phyloP scores from a whole-genome alignment of 2,888 invertebrate species.

The Dolichomitus sp. region DNA sequence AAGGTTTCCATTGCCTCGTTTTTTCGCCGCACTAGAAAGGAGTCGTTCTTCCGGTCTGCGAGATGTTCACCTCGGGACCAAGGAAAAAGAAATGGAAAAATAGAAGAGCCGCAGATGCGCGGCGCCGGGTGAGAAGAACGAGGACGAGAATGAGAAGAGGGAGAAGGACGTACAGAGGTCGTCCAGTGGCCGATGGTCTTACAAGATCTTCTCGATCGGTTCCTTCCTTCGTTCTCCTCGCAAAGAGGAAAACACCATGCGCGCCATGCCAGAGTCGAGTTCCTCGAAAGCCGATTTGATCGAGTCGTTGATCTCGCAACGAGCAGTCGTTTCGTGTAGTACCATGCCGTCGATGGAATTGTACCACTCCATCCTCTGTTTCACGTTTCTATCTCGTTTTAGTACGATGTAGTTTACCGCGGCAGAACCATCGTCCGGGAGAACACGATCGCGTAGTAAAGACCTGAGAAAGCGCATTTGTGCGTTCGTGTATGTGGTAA shows the following conservation, averaged over 20 bases:
- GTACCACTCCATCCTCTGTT: constrained; percentile 49
- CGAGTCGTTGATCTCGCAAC: constrained; percentile 72
- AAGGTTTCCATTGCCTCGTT: constrained; percentile 59
- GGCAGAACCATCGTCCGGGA: constrained; percentile 24
- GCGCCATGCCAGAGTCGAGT: constrained; percentile 54
- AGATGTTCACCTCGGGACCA: constrained; percentile 56
- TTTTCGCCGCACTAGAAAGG: constrained; percentile 32
- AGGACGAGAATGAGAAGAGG: constrained; percentile 41
- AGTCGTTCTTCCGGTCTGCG: constrained; percentile 62
- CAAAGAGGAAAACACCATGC: constrained; percentile 12
- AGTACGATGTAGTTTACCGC: constrained; percentile 46
- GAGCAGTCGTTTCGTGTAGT: constrained; percentile 66
- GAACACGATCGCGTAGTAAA: constrained; percentile 45
- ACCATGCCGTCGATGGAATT: constrained; percentile 52
- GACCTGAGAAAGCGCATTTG: constrained; percentile 55
- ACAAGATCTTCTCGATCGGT: constrained; percentile 64
- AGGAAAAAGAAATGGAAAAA: constrained; percentile 50
- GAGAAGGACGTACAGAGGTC: constrained; percentile 31
- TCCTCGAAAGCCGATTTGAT: constrained; percentile 72
- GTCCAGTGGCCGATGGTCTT: constrained; percentile 62
- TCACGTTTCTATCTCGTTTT: constrained; percentile 61
- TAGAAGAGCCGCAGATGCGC: constrained; percentile 17
- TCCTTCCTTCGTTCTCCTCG: constrained; percentile 43
- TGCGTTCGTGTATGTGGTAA: constrained; percentile 48
- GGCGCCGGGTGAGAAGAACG: constrained; percentile 13